Percentiles rank a stretch among this genome's conserved stretches.
Conservation (phyloP, 2,888 invertebrate species). For the Hypomecis punctinalis region DNA sequence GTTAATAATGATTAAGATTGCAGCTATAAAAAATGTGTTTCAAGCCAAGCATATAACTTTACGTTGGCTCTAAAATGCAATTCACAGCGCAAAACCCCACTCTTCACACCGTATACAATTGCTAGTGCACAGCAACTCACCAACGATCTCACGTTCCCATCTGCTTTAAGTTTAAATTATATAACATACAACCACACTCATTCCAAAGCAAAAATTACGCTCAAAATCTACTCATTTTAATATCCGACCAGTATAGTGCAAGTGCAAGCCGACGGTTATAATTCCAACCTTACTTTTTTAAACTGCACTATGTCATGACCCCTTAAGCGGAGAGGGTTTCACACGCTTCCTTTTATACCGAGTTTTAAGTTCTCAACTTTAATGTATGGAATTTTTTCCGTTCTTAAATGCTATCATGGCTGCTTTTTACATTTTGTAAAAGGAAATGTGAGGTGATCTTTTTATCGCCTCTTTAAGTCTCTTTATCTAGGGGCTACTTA, state of each 20-base stretch:
- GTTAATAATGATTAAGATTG: too few relatives aligned
- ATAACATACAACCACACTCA: neutral
- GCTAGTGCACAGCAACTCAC: too few relatives aligned
- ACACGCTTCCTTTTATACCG: constrained; percentile 29
- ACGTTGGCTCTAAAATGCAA: too few relatives aligned
- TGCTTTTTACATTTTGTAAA: constrained; percentile 4
- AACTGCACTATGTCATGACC: constrained; percentile 34
- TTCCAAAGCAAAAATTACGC: neutral
- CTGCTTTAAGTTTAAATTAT: too few relatives aligned
- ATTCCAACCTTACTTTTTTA: constrained; percentile 29
- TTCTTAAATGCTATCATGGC: constrained; percentile 5
- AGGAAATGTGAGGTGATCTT: neutral
- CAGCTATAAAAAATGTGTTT: too few relatives aligned
- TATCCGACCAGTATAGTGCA: constrained; percentile 8
- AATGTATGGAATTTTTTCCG: constrained; percentile 18
- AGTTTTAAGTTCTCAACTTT: constrained; percentile 23
- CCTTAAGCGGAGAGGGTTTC: constrained; percentile 29
- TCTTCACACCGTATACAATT: too few relatives aligned
- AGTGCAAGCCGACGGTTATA: constrained; percentile 21
- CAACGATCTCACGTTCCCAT: too few relatives aligned
- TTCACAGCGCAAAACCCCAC: too few relatives aligned
- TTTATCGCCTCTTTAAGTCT: neutral
- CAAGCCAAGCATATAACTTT: too few relatives aligned
- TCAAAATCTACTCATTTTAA: neutral
- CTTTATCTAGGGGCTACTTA: too few relatives aligned